Base-by-base conservation (phyloP, 2,113 vertebrate genomes). In the Ahaetulla prasina region DNA sequence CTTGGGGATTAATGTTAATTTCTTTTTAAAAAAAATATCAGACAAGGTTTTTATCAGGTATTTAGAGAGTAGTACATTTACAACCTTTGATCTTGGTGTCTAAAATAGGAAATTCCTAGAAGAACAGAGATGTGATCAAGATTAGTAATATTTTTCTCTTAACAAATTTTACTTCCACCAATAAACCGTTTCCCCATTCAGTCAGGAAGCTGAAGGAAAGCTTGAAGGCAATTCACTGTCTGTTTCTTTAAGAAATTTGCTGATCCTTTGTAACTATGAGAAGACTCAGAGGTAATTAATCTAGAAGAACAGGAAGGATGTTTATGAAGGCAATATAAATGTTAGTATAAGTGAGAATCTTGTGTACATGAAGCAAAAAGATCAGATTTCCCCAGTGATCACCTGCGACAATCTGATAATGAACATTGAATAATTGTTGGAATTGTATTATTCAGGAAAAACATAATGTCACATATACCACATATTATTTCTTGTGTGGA, bases 341-440 rank as follows among this genome's bases (percentile, higher is more conserved):
- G 0, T 47, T 93, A 89, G 85, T 45, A 95, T 91, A 0, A 80
- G 80, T 60, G 90, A 10, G 63, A 45, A 43, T 91, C 93, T 85
- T 90, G 92, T 22, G 93, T 87, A 86, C 52, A 60, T 84, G 63
- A 85, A 0, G 0, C 49, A 80, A 85, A 35, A 90, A 93, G 94
- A 87, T 95, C 90, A 10, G 43, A 23, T 95, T 96, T 85, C 53
- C 53, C 88, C 91, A 0, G 0, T 94, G 89, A 91, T 90, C 0
- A 0, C 43, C 85, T 90, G 89, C 50, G 92, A 14, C 90, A 85
- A 90, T 87, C 92, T 53, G 89, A 90, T 94, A 89, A 9, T 95
- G 94, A 95, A 93, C 93, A 80, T 93, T 94, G 90, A 92, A 92
- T 95, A 57, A 92, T 96, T 96, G 92, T 96, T 88, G 94, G 85